Percentiles rank a stretch among this genome's conserved stretches.
phyloP scores from a whole-genome alignment of 2,888 invertebrate species.

The Stegana nigrithorax region DNA sequence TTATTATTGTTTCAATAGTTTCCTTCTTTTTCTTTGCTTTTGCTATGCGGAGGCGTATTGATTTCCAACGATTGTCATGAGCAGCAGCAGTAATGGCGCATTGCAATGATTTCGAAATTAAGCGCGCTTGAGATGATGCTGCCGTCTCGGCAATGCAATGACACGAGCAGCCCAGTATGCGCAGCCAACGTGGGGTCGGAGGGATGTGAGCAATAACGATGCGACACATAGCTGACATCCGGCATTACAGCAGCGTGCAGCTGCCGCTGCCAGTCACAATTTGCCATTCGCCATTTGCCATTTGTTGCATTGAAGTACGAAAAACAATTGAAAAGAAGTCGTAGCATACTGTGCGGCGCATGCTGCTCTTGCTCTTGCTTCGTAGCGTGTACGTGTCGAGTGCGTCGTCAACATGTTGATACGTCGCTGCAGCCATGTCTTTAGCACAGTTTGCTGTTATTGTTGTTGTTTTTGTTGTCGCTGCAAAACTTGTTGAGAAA shows the following conservation, averaged over 20 bases:
- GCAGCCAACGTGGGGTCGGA: too few relatives aligned
- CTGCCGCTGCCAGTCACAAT: not conserved
- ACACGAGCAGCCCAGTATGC: too few relatives aligned
- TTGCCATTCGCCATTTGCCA: not conserved
- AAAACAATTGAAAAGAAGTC: slow-evolving; percentile 9
- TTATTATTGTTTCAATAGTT: slow-evolving; percentile 30
- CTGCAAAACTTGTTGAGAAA: slow-evolving; percentile 43
- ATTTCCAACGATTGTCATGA: too few relatives aligned
- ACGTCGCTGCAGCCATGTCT: not conserved
- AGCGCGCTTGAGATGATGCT: slow-evolving; percentile 21
- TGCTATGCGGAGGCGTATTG: too few relatives aligned
- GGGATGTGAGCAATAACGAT: slow-evolving; percentile 19
- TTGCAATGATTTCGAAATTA: slow-evolving; percentile 45
- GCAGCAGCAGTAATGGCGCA: not conserved
- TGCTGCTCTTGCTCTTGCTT: not conserved
- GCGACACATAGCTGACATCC: slow-evolving; percentile 15
- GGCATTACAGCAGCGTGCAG: slow-evolving; percentile 5
- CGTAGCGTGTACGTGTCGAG: not conserved
- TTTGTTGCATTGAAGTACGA: slow-evolving; percentile 12
- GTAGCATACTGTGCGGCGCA: slow-evolving; percentile 2
- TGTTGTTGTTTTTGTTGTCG: not conserved
- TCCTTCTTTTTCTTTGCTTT: too few relatives aligned
- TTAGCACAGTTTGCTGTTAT: too few relatives aligned
- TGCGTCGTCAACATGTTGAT: not conserved
- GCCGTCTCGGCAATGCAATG: too few relatives aligned